phyloP scores from a whole-genome alignment of 2,888 invertebrate genomes.

The Chloromyia formosa region DNA sequence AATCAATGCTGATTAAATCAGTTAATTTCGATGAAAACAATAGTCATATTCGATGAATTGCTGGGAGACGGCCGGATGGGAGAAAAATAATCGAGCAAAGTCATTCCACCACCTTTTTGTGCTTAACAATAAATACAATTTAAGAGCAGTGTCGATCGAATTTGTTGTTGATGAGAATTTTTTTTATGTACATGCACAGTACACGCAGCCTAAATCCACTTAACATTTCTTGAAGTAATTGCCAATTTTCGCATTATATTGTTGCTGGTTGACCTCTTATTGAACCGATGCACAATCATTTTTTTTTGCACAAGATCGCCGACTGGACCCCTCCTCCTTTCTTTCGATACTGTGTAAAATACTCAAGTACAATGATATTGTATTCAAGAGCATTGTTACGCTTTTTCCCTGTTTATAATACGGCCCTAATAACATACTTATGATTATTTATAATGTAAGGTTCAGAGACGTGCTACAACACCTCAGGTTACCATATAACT shows the following conservation, averaged over 20 bases:
- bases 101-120: not conserved
- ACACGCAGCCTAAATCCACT: not conserved
- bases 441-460: constrained; percentile 26
- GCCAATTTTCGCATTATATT: constrained; percentile 43
- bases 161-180: constrained; percentile 7
- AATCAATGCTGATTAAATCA: constrained; percentile 29
- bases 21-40: constrained; percentile 31
- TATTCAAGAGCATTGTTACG: not conserved
- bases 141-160: not conserved
- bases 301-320: constrained; percentile 24
- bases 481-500: constrained; percentile 33
- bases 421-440: constrained; percentile 13
- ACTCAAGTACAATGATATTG: too few relatives aligned
- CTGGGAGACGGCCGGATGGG: too few relatives aligned
- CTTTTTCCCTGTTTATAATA: not conserved
- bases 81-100: not conserved
- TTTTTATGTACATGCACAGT: not conserved
- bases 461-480: constrained; percentile 11
- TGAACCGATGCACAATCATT: constrained; percentile 27
- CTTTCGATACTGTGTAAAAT: constrained; percentile 3
- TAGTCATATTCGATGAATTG: constrained; percentile 9
- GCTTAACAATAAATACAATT: not conserved
- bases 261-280: constrained; percentile 20
- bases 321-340: constrained; percentile 26
- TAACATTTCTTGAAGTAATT: constrained; percentile 28